Percentiles rank a stretch among this genome's conserved stretches.
phyloP scores from a whole-genome alignment of 2,113 vertebrate genomes.

The Tragelaphus buxtoni region DNA sequence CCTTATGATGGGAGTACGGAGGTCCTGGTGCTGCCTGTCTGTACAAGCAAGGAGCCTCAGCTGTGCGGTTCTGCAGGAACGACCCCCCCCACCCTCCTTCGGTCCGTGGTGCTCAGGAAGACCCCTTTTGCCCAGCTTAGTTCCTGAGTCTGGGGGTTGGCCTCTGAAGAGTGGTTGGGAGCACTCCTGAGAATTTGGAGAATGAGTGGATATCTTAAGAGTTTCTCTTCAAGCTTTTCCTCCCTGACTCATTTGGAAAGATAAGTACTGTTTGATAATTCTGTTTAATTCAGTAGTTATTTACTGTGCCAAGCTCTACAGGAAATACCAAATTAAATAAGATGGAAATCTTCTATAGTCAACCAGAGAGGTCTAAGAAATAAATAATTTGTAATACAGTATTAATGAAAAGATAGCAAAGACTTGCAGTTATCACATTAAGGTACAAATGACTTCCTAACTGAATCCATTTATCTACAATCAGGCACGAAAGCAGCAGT shows the following conservation, averaged over 20 bases:
- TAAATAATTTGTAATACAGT: not conserved
- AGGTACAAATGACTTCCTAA: not conserved
- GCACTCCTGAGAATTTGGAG: not conserved
- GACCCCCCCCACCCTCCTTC: not conserved
- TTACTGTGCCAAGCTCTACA: not conserved
- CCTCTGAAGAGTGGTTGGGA: not conserved
- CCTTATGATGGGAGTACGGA: not conserved
- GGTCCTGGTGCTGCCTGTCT: not conserved
- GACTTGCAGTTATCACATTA: not conserved
- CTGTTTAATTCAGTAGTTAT: not conserved
- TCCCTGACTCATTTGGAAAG: not conserved
- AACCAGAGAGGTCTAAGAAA: not conserved
- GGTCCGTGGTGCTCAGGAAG: not conserved
- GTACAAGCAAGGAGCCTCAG: not conserved
- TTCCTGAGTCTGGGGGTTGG: not conserved
- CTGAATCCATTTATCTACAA: not conserved
- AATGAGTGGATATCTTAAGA: not conserved
- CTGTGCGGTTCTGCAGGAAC: not conserved
- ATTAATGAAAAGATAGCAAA: not conserved
- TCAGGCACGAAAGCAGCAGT: not conserved
- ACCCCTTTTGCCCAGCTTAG: not conserved
- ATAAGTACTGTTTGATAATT: not conserved
- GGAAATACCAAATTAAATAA: constrained; percentile 28
- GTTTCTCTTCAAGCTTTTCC: not conserved
- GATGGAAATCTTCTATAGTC: not conserved